Conservation (phyloP, 2,113 vertebrate species). For the Balaenoptera acutorostrata region DNA sequence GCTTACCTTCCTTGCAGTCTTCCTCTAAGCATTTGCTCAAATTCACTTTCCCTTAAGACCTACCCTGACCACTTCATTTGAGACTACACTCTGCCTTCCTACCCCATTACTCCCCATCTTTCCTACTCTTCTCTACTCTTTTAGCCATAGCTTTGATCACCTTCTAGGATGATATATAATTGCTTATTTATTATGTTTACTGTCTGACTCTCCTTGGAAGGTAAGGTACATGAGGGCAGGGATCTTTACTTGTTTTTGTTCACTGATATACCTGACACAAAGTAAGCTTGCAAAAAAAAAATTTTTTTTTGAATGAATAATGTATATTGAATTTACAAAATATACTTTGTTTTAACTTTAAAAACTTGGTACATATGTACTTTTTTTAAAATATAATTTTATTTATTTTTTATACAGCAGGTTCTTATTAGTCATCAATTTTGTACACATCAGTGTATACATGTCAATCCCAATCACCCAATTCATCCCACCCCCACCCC, state of each 20-base stretch:
- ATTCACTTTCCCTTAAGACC: not conserved
- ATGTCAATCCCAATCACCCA: too few relatives aligned
- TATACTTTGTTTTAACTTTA: not conserved
- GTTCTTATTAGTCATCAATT: too few relatives aligned
- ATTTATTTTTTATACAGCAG: too few relatives aligned
- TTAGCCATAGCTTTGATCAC: not conserved
- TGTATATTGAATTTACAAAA: not conserved
- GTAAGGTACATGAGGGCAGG: not conserved
- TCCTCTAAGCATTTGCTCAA: not conserved
- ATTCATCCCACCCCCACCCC: too few relatives aligned
- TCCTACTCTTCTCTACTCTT: not conserved
- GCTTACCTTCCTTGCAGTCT: not conserved
- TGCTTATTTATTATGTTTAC: not conserved
- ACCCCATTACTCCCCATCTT: not conserved
- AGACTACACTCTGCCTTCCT: not conserved
- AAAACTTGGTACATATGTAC: not conserved
- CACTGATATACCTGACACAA: not conserved
- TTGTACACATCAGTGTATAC: too few relatives aligned
- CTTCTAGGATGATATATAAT: not conserved
- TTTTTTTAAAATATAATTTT: not conserved
- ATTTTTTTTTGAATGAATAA: not conserved
- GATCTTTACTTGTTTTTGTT: not conserved
- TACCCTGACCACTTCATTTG: not conserved
- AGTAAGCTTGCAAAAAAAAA: not conserved
- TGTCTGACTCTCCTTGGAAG: not conserved